These are phyloP conservation scores for Leucania comma DNA, from an alignment of 2,888 invertebrate species.

Conservation along the genomic window DNA sequence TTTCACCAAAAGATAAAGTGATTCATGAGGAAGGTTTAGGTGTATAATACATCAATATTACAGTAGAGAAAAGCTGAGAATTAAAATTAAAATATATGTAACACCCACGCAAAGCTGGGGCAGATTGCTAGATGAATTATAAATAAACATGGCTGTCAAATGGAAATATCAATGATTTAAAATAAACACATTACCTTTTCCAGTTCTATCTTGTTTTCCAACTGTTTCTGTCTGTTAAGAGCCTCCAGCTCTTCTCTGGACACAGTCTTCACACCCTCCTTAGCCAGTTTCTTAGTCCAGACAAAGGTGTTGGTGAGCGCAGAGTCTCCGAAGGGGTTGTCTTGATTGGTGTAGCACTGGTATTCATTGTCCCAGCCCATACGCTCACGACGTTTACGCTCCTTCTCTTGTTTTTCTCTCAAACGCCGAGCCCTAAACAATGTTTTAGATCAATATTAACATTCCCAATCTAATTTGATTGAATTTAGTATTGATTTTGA, in stretches of 20 bases:
- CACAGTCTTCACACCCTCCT: constrained; percentile 96
- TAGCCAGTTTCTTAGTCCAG: constrained; percentile 98
- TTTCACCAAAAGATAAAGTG: too few species aligned
- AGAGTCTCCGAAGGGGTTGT: constrained; percentile 99
- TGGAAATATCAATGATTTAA: not conserved
- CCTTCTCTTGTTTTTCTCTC: constrained; percentile 97
- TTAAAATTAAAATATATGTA: too few species aligned
- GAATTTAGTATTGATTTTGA: too few species aligned
- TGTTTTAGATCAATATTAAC: not conserved
- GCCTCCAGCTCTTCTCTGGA: constrained; percentile 95
- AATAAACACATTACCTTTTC: constrained; percentile 92
- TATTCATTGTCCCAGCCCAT: constrained; percentile 99
- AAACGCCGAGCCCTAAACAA: constrained; percentile 92
- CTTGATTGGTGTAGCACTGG: constrained; percentile 98
- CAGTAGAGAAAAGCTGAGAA: too few species aligned
- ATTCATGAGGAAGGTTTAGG: too few species aligned
- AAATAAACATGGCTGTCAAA: not conserved
- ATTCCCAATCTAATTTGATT: too few species aligned
- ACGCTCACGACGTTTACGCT: constrained; percentile 95
- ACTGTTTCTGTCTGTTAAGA: constrained; percentile 95
- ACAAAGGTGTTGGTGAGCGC: constrained; percentile 98
- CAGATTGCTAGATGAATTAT: too few species aligned
- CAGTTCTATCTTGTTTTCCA: constrained; percentile 97
- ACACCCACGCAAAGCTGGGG: too few species aligned
- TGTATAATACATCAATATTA: too few species aligned